A percentile compares a stretch with the other conserved stretches of the same genome.
phyloP scores from a whole-genome alignment of 2,888 invertebrate species.

The Spodoptera picta region DNA sequence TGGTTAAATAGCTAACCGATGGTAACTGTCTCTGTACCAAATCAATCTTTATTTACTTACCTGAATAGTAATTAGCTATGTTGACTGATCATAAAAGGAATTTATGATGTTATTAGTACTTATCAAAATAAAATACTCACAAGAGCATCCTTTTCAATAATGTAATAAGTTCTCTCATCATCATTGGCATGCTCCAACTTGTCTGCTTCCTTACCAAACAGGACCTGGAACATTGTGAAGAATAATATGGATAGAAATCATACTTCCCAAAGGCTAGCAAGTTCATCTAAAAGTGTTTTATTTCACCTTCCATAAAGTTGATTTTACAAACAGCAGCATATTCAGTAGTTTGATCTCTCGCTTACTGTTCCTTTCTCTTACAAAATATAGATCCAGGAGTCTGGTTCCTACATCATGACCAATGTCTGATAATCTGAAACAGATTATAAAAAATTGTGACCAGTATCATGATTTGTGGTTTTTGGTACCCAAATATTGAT shows the following conservation, averaged over 20 bases:
- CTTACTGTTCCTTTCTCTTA: constrained; percentile 97
- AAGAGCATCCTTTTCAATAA: constrained; percentile 99
- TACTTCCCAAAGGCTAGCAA: too few relatives aligned
- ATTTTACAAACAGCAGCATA: constrained; percentile 98
- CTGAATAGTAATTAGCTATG: too few relatives aligned
- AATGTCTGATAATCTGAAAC: constrained; percentile 94
- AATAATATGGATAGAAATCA: too few relatives aligned
- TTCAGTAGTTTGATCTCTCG: constrained; percentile 98
- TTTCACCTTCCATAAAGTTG: constrained; percentile 97
- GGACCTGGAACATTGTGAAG: constrained; percentile 88
- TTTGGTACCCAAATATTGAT: neutral
- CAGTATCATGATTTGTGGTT: neutral
- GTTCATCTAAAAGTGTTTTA: neutral
- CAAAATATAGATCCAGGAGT: constrained; percentile 97
- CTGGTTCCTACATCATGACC: constrained; percentile 98
- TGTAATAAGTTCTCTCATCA: constrained; percentile 98
- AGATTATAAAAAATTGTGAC: neutral
- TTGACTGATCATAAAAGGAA: too few relatives aligned
- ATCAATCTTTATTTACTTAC: too few relatives aligned
- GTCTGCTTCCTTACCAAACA: constrained; percentile 99
- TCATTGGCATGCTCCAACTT: constrained; percentile 99
- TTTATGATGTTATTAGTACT: too few relatives aligned
- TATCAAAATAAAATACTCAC: constrained; percentile 78
- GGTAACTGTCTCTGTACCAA: too few relatives aligned
- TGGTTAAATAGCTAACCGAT: too few relatives aligned